phyloP scores from a whole-genome alignment of 2,888 invertebrate species.

The Iselma pallidipennis region DNA sequence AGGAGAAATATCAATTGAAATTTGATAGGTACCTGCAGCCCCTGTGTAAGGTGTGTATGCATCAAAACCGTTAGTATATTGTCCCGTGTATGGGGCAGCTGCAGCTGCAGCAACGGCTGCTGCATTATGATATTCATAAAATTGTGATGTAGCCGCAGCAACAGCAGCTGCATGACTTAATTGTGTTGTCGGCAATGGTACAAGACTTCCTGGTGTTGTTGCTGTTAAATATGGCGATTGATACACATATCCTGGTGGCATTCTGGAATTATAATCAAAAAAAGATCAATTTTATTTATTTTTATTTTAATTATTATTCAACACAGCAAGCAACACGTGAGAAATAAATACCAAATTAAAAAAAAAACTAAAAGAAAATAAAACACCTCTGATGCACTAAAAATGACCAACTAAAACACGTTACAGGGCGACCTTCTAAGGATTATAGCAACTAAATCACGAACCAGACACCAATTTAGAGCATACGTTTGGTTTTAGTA shows the following conservation, averaged over 20 bases:
- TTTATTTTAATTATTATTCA: slow-evolving; percentile 9
- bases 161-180: slow-evolving; percentile 75
- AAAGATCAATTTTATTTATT: slow-evolving; percentile 5
- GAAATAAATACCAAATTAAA: slow-evolving; percentile 43
- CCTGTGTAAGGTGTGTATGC: slow-evolving; percentile 70
- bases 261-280: slow-evolving; percentile 57
- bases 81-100: slow-evolving; percentile 71
- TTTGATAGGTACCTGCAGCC: slow-evolving; percentile 58
- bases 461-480: slow-evolving; percentile 25
- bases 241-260: slow-evolving; percentile 78
- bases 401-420: slow-evolving; percentile 30
- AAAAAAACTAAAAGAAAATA: slow-evolving; percentile 21
- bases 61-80: slow-evolving; percentile 76
- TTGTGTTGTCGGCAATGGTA: slow-evolving; percentile 69
- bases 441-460: slow-evolving; percentile 28
- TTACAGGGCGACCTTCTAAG: slow-evolving; percentile 27
- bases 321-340: slow-evolving; percentile 55
- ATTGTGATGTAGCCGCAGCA: slow-evolving; percentile 80
- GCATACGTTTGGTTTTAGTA: slow-evolving; percentile 17
- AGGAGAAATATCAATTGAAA: slow-evolving; percentile 8
- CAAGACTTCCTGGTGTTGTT: slow-evolving; percentile 66
- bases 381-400: slow-evolving; percentile 43
- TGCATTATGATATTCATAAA: slow-evolving; percentile 72
- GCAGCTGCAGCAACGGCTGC: slow-evolving; percentile 69
- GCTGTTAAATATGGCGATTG: slow-evolving; percentile 73